Evolutionary conservation across 2,888 invertebrate species (phyloP).

Genomic region (Leptinotarsa rubiginosa): DNA sequence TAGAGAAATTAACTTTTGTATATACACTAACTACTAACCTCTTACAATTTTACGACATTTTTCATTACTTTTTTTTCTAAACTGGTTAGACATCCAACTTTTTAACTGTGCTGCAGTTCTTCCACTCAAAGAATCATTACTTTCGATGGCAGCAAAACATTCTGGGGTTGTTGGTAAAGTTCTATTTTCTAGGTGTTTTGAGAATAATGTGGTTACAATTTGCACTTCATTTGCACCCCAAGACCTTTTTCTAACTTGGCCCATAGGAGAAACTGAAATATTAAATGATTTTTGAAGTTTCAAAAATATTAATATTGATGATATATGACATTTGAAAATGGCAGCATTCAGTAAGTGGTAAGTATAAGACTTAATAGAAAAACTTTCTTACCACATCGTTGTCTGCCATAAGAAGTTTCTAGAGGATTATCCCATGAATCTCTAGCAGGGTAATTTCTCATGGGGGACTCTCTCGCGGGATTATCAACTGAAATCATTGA

Average conservation of each 20-base stretch:
- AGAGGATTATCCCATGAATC: slow-evolving; percentile 18
- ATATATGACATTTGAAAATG: background rate
- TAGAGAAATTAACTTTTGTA: background rate
- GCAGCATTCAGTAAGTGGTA: background rate
- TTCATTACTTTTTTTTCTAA: background rate
- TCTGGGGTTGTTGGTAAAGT: background rate
- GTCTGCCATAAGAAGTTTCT: slow-evolving; percentile 3
- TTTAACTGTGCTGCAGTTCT: background rate
- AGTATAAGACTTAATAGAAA: background rate
- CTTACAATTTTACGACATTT: background rate
- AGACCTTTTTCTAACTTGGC: background rate
- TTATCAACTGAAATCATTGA: background rate
- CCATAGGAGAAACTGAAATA: background rate
- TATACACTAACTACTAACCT: background rate
- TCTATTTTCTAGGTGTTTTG: background rate
- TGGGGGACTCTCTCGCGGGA: background rate
- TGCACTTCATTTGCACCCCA: background rate
- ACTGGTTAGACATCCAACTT: background rate
- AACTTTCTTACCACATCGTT: slow-evolving; percentile 20
- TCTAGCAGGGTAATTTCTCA: background rate
- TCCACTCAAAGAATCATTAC: background rate
- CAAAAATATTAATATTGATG: background rate
- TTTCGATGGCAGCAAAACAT: background rate
- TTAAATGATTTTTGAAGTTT: background rate
- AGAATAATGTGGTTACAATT: background rate